Conservation (phyloP, 2,888 invertebrate species). For the Xylophagus ater region DNA sequence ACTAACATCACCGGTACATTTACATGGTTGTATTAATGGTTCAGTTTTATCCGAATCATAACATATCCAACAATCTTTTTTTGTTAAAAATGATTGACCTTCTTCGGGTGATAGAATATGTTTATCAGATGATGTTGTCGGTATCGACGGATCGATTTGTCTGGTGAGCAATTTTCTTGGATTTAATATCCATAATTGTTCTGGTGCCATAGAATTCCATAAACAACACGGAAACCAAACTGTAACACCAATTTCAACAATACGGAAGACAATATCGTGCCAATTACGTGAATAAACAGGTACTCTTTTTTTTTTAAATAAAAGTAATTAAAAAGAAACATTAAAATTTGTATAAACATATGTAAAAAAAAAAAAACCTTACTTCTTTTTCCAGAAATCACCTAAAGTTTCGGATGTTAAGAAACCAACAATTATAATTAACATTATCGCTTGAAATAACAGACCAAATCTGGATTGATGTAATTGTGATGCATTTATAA, state of each 20-base stretch:
- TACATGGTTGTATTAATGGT: slow-evolving; percentile 79
- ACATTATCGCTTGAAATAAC: slow-evolving; percentile 81
- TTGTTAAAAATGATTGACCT: slow-evolving; percentile 47
- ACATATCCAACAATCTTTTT: slow-evolving; percentile 86
- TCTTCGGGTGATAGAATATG: slow-evolving; percentile 37
- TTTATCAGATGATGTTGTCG: slow-evolving; percentile 35
- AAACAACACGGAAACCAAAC: slow-evolving; percentile 92
- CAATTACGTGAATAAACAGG: slow-evolving; percentile 84
- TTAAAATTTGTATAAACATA: not conserved
- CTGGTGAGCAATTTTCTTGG: slow-evolving; percentile 72
- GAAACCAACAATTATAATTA: slow-evolving; percentile 79
- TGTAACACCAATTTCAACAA: slow-evolving; percentile 85
- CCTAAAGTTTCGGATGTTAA: slow-evolving; percentile 83
- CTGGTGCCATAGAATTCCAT: slow-evolving; percentile 93
- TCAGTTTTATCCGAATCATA: slow-evolving; percentile 73
- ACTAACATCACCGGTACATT: slow-evolving; percentile 85
- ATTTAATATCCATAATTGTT: slow-evolving; percentile 87
- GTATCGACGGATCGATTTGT: slow-evolving; percentile 47
- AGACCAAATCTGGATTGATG: slow-evolving; percentile 84
- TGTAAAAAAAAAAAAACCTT: slow-evolving; percentile 26
- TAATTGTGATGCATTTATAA: slow-evolving; percentile 74
- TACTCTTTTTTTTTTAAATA: slow-evolving; percentile 49
- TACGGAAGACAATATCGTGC: slow-evolving; percentile 83
- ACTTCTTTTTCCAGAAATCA: slow-evolving; percentile 90
- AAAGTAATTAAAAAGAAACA: slow-evolving; percentile 2